Conservation (phyloP, 2,797 vertebrate genomes). For the Sarcophilus harrisii region DNA sequence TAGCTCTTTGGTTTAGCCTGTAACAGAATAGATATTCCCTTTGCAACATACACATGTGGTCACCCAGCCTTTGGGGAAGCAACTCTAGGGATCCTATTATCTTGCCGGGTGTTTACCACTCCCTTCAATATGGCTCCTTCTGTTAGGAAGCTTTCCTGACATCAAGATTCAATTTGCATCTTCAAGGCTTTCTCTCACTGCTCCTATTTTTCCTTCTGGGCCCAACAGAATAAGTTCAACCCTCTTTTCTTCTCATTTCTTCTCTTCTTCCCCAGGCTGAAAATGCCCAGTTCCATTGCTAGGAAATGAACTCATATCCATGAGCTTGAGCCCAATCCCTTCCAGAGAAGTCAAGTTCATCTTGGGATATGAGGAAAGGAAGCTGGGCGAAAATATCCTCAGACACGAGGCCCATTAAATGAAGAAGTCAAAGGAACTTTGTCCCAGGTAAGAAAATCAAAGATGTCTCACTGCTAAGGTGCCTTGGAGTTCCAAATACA, state of each 20-base stretch:
- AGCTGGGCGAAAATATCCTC: neutral
- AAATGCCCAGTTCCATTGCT: neutral
- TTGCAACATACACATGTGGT: neutral
- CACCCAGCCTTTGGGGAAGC: neutral
- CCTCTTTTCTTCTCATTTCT: neutral
- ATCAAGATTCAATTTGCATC: neutral
- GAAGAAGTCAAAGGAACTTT: constrained; percentile 24
- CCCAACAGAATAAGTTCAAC: neutral
- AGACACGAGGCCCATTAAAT: neutral
- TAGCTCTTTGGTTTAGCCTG: neutral
- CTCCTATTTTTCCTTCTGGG: neutral
- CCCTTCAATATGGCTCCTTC: neutral
- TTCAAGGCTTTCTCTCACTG: neutral
- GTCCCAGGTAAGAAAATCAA: constrained; percentile 13
- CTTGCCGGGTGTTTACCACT: neutral
- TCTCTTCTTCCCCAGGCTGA: neutral
- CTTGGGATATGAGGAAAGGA: neutral
- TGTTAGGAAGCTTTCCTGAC: neutral
- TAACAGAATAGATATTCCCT: neutral
- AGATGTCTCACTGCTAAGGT: constrained; percentile 42
- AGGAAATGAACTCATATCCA: neutral
- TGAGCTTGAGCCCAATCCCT: neutral
- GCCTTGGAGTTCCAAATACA: constrained; percentile 2
- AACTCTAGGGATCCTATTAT: neutral
- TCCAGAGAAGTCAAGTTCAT: neutral